Conservation (phyloP, 2,113 vertebrate species). For the Cervus canadensis region DNA sequence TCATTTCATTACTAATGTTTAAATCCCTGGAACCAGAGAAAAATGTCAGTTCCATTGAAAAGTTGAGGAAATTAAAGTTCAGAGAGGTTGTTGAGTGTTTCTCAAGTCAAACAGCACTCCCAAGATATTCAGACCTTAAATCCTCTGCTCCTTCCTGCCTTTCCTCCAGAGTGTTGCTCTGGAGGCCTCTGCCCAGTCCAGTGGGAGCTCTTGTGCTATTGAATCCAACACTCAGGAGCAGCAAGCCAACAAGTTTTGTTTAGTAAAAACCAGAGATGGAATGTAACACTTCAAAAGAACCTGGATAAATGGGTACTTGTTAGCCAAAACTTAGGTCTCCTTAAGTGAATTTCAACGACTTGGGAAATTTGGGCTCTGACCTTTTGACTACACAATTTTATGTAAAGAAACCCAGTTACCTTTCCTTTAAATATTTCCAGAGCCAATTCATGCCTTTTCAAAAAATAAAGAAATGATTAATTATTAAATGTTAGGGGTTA, state of each 20-base stretch:
- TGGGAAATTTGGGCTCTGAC: neutral
- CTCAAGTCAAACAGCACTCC: neutral
- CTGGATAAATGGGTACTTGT: neutral
- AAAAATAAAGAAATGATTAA: constrained; percentile 40
- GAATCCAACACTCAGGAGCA: neutral
- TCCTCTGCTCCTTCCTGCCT: neutral
- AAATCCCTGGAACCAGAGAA: neutral
- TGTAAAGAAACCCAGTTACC: neutral
- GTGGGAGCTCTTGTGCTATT: neutral
- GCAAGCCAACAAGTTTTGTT: neutral
- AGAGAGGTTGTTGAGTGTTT: neutral
- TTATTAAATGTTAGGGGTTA: constrained; percentile 38
- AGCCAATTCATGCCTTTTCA: neutral
- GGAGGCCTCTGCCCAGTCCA: neutral
- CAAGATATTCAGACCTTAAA: neutral
- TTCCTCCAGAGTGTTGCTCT: neutral
- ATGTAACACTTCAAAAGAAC: neutral
- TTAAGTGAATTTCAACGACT: constrained; percentile 2
- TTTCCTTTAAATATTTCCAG: constrained; percentile 34
- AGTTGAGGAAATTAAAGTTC: neutral
- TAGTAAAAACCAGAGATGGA: neutral
- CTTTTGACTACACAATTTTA: neutral
- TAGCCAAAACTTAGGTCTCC: neutral
- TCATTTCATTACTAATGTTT: constrained; percentile 5
- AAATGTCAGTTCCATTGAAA: neutral